Evolutionary conservation across 2,888 invertebrate genomes (phyloP).

Genomic region (Micropterix aruncella): DNA sequence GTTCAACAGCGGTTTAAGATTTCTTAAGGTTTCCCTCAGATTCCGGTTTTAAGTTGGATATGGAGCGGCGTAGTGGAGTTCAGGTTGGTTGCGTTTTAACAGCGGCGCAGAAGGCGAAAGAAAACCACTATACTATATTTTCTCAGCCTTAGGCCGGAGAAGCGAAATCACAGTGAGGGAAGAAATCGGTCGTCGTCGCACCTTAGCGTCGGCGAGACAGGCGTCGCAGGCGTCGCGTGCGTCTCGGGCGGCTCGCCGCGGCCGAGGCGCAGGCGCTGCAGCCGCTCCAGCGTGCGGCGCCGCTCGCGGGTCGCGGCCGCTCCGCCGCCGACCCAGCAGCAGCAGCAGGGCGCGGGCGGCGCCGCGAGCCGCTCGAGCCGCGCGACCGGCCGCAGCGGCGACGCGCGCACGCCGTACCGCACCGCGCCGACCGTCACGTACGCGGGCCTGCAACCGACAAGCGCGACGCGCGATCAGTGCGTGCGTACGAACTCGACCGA

Average conservation of each 20-base stretch:
- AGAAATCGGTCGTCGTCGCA: conserved; percentile 19
- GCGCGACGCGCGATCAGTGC: not conserved
- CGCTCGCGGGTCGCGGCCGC: conserved; percentile 37
- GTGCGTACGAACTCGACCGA: too few relatives aligned
- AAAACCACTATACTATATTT: too few relatives aligned
- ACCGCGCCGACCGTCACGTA: conserved; percentile 57
- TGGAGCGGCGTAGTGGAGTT: too few relatives aligned
- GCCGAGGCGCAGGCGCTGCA: conserved; percentile 66
- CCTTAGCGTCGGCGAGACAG: conserved; percentile 22
- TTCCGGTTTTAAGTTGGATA: too few relatives aligned
- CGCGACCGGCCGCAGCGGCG: conserved; percentile 40
- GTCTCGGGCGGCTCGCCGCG: conserved; percentile 34
- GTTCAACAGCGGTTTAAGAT: too few relatives aligned
- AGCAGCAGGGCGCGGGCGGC: conserved; percentile 28
- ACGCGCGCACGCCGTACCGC: conserved; percentile 54
- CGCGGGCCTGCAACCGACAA: conserved; percentile 10
- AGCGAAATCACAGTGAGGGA: too few relatives aligned
- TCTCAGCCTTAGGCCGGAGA: too few relatives aligned
- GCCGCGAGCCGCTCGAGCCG: conserved; percentile 25
- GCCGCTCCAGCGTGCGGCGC: conserved; percentile 65
- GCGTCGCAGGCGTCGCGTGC: conserved; percentile 16
- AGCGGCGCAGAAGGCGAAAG: too few relatives aligned
- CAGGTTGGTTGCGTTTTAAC: too few relatives aligned
- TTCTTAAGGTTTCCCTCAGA: too few relatives aligned
- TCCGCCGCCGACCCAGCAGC: conserved; percentile 38